Base-by-base conservation (phyloP, 2,113 vertebrate genomes). In the Theristicus caerulescens region DNA sequence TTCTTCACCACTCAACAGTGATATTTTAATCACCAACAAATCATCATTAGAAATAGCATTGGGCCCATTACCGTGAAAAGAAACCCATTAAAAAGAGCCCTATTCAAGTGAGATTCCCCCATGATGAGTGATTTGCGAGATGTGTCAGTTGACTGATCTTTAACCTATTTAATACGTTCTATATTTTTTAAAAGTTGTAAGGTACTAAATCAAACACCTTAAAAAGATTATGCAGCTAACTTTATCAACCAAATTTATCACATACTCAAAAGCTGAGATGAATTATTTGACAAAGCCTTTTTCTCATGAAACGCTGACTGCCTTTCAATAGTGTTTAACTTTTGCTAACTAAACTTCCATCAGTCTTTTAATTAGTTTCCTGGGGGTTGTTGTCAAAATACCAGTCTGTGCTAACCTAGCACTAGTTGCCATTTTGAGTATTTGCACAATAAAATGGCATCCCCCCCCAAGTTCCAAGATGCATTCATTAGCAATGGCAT, bases 371-470 rank as follows among this genome's bases (percentile, higher is more conserved):
- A 90, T 93, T 77, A 88, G 51, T 77, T 96, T 91, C 62, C 87
- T 58, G 71, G 49, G 10, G 62, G 27, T 49, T 92, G 70, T 93
- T 94, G 78, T 77, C 82, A 95, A 80, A 96, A 90, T 73, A 95
- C 40, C 81, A 77, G 25, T 32, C 84, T 67, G 14, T 61, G 74
- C 13, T 59, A 69, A 52, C 74, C 62, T 51, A 71, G 21, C 54
- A 36, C 0, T 1, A 69, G 29, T 38, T 69, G 46, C 47, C 34
- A 69, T 81, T 65, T 18, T 38, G 19, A 85, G 46, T n/a, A 31
- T 90, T 77, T 82, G 46, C 52, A 91, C 57, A 70, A 46, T 24
- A 29, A 86, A 87, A 65, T 49, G 34, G 27, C 44, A 85, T 27
- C 13, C 5, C 40, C 5, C 40, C 9, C 8, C 24, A 17, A 14